Percentiles rank a stretch among this genome's conserved stretches.
Conservation (phyloP, 2,888 invertebrate species). For the Julus scanicus region DNA sequence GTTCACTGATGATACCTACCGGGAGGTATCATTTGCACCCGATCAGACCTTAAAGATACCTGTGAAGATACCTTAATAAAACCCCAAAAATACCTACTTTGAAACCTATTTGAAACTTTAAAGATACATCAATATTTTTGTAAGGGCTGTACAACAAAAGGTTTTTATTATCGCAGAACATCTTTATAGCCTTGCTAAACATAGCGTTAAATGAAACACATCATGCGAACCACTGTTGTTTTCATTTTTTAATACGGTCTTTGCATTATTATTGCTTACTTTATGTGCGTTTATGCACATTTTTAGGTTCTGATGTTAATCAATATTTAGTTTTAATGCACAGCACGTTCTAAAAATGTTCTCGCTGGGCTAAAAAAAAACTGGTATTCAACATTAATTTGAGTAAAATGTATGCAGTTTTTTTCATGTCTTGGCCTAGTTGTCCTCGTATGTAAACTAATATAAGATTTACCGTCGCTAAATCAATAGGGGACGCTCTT, state of each 20-base stretch:
- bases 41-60: too few relatives aligned
- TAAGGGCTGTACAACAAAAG: too few relatives aligned
- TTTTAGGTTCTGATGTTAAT: not conserved
- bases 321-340: slow-evolving; percentile 17
- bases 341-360: not conserved
- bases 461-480: not conserved
- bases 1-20: too few relatives aligned
- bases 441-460: not conserved
- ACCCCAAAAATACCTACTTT: too few relatives aligned
- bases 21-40: too few relatives aligned
- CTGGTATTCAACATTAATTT: not conserved
- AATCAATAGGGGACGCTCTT: not conserved
- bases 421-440: not conserved
- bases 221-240: not conserved
- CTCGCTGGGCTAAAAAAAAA: not conserved
- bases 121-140: too few relatives aligned
- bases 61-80: too few relatives aligned
- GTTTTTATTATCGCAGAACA: not conserved
- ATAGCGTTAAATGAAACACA: not conserved
- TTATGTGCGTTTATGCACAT: not conserved
- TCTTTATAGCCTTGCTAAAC: not conserved
- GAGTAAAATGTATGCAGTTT: not conserved
- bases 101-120: too few relatives aligned
- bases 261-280: not conserved
- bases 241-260: not conserved